These are phyloP conservation scores for Chaetogeoica ovagalla DNA, from an alignment of 2,888 invertebrate genomes.

Conservation along the genomic window DNA sequence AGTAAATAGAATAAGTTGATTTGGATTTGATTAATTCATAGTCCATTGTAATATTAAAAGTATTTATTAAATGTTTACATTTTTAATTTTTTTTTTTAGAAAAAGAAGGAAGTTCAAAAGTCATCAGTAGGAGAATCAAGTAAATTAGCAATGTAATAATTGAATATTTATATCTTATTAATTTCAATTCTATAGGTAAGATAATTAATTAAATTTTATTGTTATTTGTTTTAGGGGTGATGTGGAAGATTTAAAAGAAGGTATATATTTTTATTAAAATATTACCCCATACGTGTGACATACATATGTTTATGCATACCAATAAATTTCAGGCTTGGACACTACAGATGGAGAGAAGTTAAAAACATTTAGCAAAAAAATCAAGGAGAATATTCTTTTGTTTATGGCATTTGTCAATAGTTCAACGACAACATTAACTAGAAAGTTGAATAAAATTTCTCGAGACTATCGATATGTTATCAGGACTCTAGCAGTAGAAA, in stretches of 20 bases:
- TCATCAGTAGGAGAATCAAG: conserved; percentile 21
- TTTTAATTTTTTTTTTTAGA: background rate
- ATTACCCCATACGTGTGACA: too few relatives aligned
- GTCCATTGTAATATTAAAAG: too few relatives aligned
- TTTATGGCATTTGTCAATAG: conserved; percentile 75
- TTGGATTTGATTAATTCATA: background rate
- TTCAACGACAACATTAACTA: conserved; percentile 78
- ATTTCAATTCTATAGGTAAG: background rate
- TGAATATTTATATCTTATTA: background rate
- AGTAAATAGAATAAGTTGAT: conserved; percentile 7
- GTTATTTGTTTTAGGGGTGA: conserved; percentile 10
- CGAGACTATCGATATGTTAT: conserved; percentile 94
- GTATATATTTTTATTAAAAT: conserved; percentile 14
- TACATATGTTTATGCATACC: too few relatives aligned
- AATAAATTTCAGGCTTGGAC: conserved; percentile 1
- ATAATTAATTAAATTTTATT: background rate
- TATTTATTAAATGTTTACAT: too few relatives aligned
- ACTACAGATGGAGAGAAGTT: conserved; percentile 34
- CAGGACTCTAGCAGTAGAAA: conserved; percentile 83
- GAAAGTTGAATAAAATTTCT: conserved; percentile 82
- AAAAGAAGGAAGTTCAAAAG: conserved; percentile 27
- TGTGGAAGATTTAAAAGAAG: background rate
- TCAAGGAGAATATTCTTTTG: conserved; percentile 62
- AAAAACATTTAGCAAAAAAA: conserved; percentile 54
- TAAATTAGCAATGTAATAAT: conserved; percentile 30